Evolutionary conservation across 23 tunicate species (phyloP).

Genomic region (Styela clava): DNA sequence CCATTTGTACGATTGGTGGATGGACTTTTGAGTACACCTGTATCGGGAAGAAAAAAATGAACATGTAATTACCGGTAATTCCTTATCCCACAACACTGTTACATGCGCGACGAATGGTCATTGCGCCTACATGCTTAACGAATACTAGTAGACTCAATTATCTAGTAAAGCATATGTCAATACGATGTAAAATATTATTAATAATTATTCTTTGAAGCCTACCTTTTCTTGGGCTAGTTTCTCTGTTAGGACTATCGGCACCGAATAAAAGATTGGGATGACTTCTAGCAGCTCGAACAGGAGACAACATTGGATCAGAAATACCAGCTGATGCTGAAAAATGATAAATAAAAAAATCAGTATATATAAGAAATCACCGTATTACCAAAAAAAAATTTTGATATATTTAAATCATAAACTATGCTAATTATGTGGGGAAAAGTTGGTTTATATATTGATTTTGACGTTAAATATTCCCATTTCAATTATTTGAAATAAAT

Average conservation of each 20-base stretch:
- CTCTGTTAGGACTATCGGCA: background rate
- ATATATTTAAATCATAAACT: too few relatives aligned
- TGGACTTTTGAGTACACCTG: conserved; percentile 3
- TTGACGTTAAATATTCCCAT: too few relatives aligned
- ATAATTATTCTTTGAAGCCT: too few relatives aligned
- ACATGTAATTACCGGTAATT: background rate
- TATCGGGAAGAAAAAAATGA: background rate
- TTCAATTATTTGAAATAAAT: too few relatives aligned
- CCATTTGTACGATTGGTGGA: conserved; percentile 10
- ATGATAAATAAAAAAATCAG: background rate
- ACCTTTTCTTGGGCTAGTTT: background rate
- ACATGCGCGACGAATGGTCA: too few relatives aligned
- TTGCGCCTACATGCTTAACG: too few relatives aligned
- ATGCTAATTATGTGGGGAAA: too few relatives aligned
- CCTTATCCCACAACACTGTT: background rate
- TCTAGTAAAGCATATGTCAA: too few relatives aligned
- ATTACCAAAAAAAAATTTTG: background rate
- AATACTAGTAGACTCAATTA: too few relatives aligned
- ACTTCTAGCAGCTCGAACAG: conserved; percentile 63
- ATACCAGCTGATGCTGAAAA: conserved; percentile 78
- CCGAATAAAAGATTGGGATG: conserved; percentile 57
- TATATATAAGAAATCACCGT: background rate
- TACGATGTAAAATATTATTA: too few relatives aligned
- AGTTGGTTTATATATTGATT: too few relatives aligned
- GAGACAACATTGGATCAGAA: conserved; percentile 57